These are phyloP conservation scores for Carcina quercana DNA, from an alignment of 2,888 invertebrate species.

Conservation along the genomic window DNA sequence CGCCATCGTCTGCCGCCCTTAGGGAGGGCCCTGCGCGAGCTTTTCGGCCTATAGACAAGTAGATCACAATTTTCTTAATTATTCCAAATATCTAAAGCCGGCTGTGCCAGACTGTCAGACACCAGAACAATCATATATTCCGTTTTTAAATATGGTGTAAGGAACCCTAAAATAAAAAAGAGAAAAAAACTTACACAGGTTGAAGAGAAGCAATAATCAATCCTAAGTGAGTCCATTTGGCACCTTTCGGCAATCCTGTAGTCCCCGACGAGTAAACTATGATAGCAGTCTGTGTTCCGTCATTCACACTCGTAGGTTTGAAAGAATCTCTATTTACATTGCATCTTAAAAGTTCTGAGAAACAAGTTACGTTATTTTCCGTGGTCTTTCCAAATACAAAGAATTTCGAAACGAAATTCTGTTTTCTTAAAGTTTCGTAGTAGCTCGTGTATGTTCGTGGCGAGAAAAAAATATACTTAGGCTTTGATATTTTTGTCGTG, in stretches of 20 bases:
- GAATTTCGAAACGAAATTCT: background rate
- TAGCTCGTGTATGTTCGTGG: background rate
- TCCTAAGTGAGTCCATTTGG: background rate
- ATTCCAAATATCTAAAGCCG: too few relatives aligned
- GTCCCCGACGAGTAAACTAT: background rate
- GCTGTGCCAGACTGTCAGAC: too few relatives aligned
- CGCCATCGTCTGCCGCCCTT: too few relatives aligned
- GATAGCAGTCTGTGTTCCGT: background rate
- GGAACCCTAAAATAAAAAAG: too few relatives aligned
- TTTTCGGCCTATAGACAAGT: too few relatives aligned
- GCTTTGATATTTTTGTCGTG: conserved; percentile 1
- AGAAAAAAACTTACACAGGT: background rate
- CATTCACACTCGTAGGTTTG: background rate
- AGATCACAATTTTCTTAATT: too few relatives aligned
- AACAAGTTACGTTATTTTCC: background rate
- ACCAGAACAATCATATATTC: too few relatives aligned
- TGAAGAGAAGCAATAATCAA: conserved; percentile 6
- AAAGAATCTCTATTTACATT: background rate
- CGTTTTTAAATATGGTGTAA: too few relatives aligned
- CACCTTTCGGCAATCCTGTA: background rate
- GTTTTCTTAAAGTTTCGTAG: background rate
- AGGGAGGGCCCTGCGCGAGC: too few relatives aligned
- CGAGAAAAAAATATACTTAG: conserved; percentile 1
- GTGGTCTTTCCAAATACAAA: background rate
- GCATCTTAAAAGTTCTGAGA: background rate